These are phyloP conservation scores for human (Homo sapiens) DNA, from an alignment of 2,113 vertebrate genomes.

Conservation along the genomic window DNA sequence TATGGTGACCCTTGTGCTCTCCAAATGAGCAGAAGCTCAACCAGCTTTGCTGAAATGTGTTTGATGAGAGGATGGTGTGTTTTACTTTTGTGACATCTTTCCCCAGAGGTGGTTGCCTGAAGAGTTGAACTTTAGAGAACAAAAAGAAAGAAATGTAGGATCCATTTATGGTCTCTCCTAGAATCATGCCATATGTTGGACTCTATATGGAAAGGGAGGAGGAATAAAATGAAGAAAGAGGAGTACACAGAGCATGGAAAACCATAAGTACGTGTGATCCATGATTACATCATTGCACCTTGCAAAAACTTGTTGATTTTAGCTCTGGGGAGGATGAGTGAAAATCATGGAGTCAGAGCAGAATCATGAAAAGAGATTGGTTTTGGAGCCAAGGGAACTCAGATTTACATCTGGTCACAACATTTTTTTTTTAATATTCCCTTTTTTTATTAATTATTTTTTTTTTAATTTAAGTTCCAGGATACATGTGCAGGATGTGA, in stretches of 20 bases:
- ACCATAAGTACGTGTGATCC: not conserved
- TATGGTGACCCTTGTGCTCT: rapidly evolving
- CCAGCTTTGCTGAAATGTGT: not conserved
- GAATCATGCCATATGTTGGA: not conserved
- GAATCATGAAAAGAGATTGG: not conserved
- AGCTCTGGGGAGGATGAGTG: not conserved
- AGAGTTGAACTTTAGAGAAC: not conserved
- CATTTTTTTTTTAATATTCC: too few species aligned
- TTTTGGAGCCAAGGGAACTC: not conserved
- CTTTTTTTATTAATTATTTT: too few species aligned
- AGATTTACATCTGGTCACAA: not conserved
- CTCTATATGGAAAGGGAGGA: not conserved
- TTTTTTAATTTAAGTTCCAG: too few species aligned
- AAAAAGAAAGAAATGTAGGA: not conserved
- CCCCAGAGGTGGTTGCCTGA: not conserved
- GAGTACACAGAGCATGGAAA: not conserved
- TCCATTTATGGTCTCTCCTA: not conserved
- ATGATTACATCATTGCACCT: not conserved
- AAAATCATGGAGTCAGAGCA: not conserved
- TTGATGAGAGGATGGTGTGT: not conserved
- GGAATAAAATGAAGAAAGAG: not conserved
- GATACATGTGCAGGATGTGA: too few species aligned
- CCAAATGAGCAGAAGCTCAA: not conserved
- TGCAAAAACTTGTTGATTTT: not conserved
- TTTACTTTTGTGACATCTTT: not conserved